Base-by-base conservation (phyloP, 2,888 invertebrate species). In the Amphipoea oculea region DNA sequence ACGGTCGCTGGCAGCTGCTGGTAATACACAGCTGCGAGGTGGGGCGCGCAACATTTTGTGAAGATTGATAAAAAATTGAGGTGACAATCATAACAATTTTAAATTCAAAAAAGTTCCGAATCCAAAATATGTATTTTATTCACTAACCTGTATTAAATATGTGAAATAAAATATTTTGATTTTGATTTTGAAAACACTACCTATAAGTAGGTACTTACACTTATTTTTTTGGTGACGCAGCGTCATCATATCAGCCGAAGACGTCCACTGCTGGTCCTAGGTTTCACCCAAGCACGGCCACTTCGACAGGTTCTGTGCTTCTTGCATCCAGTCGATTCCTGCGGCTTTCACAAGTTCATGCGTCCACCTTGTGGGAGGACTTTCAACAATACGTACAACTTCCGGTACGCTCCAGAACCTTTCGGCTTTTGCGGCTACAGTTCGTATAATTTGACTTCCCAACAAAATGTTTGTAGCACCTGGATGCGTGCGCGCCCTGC, bases 1-100 rank as follows among this genome's bases (percentile, higher is more conserved):
- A 96, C 96, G 95, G 96, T 95, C 93, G 92, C 87, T 23, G 86
- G 89, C 96, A 96, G 95, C 96, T 96, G 96, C 90, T 78, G 65
- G 81, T 36, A 74, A 74, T 0, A 48, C 66, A 79, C 96, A 95
- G 96, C 95, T 96, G 96, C 88, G 68, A 14, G 7, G 92, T 94
- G 95, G 91, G 92, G 91, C 76, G 4, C 7, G 5, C 73, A 90
- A 92, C 90, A 69, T 83, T 85, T 73, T 62, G 42, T 74, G 0
- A 20, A 2, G 1, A 3, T 23, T 48, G 20, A 20, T 20, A 11
- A 14, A 45, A 4, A 42, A 29, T 45, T 45, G 45, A 45, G 45
- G 11, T 45, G 45, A 45, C 45, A 45, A 45, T 45, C 11, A 45
- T 42, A 42, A 42, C 4, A 51, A 51, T 51, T 17, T 17, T 17